Conservation (phyloP, 2,113 vertebrate species). For the Cyprinodon brontotheroides region DNA sequence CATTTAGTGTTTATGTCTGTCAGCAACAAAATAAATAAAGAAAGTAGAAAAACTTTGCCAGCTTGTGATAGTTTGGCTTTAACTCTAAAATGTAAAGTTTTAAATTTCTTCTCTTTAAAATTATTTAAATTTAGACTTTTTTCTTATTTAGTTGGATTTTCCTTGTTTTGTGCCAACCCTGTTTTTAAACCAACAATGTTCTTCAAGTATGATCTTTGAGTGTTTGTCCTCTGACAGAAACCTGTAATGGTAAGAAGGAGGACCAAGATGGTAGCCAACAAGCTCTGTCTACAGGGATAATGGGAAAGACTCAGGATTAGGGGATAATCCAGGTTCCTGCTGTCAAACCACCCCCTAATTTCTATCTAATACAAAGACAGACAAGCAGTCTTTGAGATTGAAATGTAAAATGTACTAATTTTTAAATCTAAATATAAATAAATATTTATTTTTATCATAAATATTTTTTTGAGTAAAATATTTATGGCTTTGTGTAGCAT, state of each 20-base stretch:
- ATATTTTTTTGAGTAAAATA: too few species aligned
- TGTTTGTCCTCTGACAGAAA: constrained; percentile 39
- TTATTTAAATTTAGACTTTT: not conserved
- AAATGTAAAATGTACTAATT: constrained; percentile 41
- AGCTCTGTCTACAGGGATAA: constrained; percentile 20
- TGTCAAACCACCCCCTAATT: constrained; percentile 28
- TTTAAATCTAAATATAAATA: constrained; percentile 45
- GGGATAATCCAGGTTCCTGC: constrained; percentile 69
- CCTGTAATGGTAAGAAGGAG: constrained; percentile 7
- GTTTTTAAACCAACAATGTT: not conserved
- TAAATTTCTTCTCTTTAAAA: too few species aligned
- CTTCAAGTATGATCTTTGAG: not conserved
- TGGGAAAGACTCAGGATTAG: constrained; percentile 66
- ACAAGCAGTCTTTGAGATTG: constrained; percentile 55
- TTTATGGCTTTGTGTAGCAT: constrained; percentile 4
- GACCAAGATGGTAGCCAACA: constrained; percentile 6
- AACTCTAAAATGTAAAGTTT: too few species aligned
- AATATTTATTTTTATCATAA: too few species aligned
- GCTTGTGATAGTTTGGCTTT: not conserved
- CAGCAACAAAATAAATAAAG: not conserved
- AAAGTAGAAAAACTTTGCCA: not conserved
- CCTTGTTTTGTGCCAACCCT: constrained; percentile 14
- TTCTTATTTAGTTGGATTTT: not conserved
- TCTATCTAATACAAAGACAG: constrained; percentile 32
- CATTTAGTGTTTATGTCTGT: not conserved